Evolutionary conservation across 2,797 vertebrate genomes (phyloP), one percentile per base, ranked within the genome.

Genomic region (Spizella passerina): DNA sequence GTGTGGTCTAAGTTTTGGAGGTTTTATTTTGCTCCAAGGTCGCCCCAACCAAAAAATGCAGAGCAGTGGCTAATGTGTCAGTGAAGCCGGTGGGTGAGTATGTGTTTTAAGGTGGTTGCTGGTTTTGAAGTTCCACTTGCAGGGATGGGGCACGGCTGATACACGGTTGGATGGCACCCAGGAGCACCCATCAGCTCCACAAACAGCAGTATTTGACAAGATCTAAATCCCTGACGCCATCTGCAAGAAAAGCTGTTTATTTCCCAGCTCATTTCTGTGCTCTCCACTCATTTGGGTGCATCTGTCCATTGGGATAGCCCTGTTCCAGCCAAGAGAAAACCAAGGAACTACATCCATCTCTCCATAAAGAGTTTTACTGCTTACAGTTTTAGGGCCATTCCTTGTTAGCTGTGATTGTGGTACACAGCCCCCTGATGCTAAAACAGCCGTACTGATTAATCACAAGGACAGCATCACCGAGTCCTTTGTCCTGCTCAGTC

Each of bases 361-460:
- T 50, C 7, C 0, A 4, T 7, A 24, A 47, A 21, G 13, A 38
- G 32, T 26, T 56, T 22, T 32, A 32, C 0, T 70, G 17, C 21
- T 57, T 32, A 9, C 15, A 70, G 43, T 23, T 76, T 70, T 30
- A 44, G 24, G 24, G 30, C n/a, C 3, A 12, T 38, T 52, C 38
- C 6, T 4, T 32, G 19, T 19, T 32, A 10, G 36, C 7, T 72
- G 44, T 2, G 4, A 14, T 5, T 38, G 73, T 41, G 57, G 49
- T 19, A 38, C 3, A 4, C 7, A 39, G 44, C 4, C 9, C 29
- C 29, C n/a, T 6, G 30, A 20, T 77, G 38, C 53, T 32, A n/a
- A 49, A 19, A 22, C 79, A 87, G 7, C 3, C 14, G 8, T 3
- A 4, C 5, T 32, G 19, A 32, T 19, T 44, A 46, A 47, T 44